These are phyloP conservation scores for Decapterus maruadsi DNA, from an alignment of 2,797 vertebrate species.

Conservation along the genomic window DNA sequence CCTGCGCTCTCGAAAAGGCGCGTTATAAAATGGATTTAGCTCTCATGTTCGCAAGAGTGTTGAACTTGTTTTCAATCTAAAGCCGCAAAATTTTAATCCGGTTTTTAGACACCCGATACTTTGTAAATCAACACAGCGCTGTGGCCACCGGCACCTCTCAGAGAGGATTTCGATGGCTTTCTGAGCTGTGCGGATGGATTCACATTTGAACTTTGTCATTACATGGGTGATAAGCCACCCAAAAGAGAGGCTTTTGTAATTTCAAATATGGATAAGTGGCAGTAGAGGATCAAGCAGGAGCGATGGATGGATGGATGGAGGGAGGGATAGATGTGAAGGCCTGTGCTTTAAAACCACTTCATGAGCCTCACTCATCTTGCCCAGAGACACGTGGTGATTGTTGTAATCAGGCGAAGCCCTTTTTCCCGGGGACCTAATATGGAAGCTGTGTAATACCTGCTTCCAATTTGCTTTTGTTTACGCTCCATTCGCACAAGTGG, in stretches of 20 bases:
- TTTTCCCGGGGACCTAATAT: constrained; percentile 62
- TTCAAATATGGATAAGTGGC: constrained; percentile 83
- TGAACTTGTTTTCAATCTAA: constrained; percentile 52
- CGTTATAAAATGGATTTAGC: constrained; percentile 43
- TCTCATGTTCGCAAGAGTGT: constrained; percentile 21
- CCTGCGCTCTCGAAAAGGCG: constrained; percentile 21
- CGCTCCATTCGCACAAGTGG: constrained; percentile 70
- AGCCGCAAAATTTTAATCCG: constrained; percentile 37
- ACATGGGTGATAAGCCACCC: constrained; percentile 77
- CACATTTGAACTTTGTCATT: constrained; percentile 84
- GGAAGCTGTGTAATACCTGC: constrained; percentile 73
- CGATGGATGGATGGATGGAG: constrained; percentile 66
- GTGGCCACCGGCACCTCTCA: constrained; percentile 49
- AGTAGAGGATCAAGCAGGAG: constrained; percentile 73
- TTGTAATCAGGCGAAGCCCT: constrained; percentile 78
- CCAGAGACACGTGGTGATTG: constrained; percentile 71
- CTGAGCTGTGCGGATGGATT: constrained; percentile 73
- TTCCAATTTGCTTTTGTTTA: constrained; percentile 81
- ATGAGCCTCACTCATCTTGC: constrained; percentile 68
- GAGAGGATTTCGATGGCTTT: constrained; percentile 77
- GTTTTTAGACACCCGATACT: constrained; percentile 47
- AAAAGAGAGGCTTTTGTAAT: constrained; percentile 81
- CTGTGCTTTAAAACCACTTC: constrained; percentile 82
- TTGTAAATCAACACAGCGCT: constrained; percentile 61
- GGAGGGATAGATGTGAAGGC: constrained; percentile 65